Evolutionary conservation across 2,888 invertebrate genomes (phyloP), one percentile per base, ranked within the genome.

Genomic region (Busseola fusca): DNA sequence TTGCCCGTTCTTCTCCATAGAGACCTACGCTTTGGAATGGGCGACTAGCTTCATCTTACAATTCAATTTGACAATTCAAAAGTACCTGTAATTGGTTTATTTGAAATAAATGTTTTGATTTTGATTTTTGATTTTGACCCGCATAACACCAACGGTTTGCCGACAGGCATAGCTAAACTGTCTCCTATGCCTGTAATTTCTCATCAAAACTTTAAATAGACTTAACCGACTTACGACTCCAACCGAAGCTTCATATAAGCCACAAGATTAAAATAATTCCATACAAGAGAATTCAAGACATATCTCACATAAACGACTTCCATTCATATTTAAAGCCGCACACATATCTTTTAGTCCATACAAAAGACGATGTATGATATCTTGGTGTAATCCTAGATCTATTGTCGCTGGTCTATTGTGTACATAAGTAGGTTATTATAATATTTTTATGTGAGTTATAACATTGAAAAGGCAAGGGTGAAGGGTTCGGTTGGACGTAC

Each of bases 351-450:
- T 56, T 48, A 48, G 27, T 3, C 27, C n/a, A 30, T 34, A 58
- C 63, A 78, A 72, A 50, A 42, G 78, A 16, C 25, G 42, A 56
- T 56, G 52, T 40, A 65, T 63, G 64, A 76, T 60, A 81, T 76
- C 64, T 56, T 68, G 30, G 25, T 9, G 34, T 71, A 82, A 78
- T 82, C 72, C 62, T 65, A 78, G 57, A 59, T 7, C 64, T 64
- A 70, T 77, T 77, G 82, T 77, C 14, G 27, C 4, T 3, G 6
- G 65, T 66, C 25, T 57, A 21, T 48, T 60, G 34, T 54, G n/a
- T 18, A 9, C n/a, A 12, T 27, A 45, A 2, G 21, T 50, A 75
- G n/a, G 54, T 30, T 57, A 21, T 42, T 62, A 21, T 42, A 42
- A 42, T 45, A 50, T 63, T 63, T 52, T 77, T 37, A 70, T n/a